Conservation (phyloP, 2,797 vertebrate genomes). For the Macroramphosus scolopax region DNA sequence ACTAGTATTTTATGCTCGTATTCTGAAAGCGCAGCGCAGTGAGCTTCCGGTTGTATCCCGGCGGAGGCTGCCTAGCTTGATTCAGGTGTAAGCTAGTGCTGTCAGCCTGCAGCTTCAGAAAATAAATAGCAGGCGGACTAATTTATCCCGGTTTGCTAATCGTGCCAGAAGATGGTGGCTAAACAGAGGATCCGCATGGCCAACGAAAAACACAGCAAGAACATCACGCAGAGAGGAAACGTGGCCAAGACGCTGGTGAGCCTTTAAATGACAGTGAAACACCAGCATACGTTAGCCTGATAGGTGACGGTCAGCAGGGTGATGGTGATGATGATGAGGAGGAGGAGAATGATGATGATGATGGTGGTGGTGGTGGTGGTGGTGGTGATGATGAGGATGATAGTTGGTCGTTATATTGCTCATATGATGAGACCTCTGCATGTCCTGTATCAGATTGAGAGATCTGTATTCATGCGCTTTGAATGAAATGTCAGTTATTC, state of each 20-base stretch:
- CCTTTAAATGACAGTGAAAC: constrained; percentile 37
- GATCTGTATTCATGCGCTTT: too few species aligned
- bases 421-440: too few species aligned
- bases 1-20: accelerated
- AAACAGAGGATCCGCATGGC: constrained; percentile 97
- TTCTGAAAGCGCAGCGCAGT: background rate
- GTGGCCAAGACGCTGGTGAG: constrained; percentile 92
- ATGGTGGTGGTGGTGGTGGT: background rate
- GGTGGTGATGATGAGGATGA: background rate
- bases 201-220: constrained; percentile 98
- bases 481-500: too few species aligned
- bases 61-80: constrained; percentile 20
- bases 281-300: constrained; percentile 34
- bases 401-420: too few species aligned
- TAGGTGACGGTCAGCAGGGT: constrained; percentile 40
- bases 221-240: constrained; percentile 96
- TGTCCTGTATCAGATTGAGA: too few species aligned
- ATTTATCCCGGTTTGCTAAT: constrained; percentile 18
- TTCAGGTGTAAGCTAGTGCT: constrained; percentile 8
- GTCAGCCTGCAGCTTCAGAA: background rate
- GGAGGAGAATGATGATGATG: background rate
- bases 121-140: constrained; percentile 22
- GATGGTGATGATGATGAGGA: background rate
- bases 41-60: constrained; percentile 2
- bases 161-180: constrained; percentile 85